Base-by-base conservation (phyloP, 2,797 vertebrate species). In the Microhierax caerulescens region DNA sequence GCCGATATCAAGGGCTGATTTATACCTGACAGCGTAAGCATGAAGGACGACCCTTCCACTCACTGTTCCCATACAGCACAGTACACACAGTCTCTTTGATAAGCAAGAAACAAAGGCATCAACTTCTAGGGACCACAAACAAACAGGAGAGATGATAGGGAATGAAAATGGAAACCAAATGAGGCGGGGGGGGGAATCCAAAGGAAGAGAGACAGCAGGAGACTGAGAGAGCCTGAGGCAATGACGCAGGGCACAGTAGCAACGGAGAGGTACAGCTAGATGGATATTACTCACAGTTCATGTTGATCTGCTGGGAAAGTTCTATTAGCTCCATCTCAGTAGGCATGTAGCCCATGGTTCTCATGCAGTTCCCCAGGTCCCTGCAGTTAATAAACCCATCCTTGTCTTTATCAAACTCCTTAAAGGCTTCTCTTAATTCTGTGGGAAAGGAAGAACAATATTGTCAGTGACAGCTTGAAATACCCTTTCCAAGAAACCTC, bases 251-350 rank as follows among this genome's bases (percentile, higher is more conserved):
- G 13, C 25, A 24, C 28, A 61, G 89, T 75, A 90, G 73, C 54
- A 56, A 41, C 48, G 87, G 39, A 22, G 60, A 93, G 75, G 86
- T 54, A 67, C 27, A 69, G 75, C n/a, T 9, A 23, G 47, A 22
- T 43, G 54, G 50, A 18, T 11, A 7, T 56, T 82, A 98, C 99
- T 98, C 98, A 99, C 99, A 2, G 97, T 99, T 99, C 99, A 99
- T 99, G 98, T 99, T 99, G 98, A 99, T 99, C 98, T 99, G 99
- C 98, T 99, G 99, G 88, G 99, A 99, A 36, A 99, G 98, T 88
- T 99, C 99, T 13, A 99, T 99, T 48, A 99, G 98, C 97, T 99
- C 99, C 99, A 99, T 99, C 98, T 99, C 99, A 1, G 99, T 99
- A 41, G 99, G 99, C 99, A 99, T 99, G 98, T 99, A 99, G 68